Conservation (phyloP, 2,888 invertebrate species). For the Alloscopus bannaensis region DNA sequence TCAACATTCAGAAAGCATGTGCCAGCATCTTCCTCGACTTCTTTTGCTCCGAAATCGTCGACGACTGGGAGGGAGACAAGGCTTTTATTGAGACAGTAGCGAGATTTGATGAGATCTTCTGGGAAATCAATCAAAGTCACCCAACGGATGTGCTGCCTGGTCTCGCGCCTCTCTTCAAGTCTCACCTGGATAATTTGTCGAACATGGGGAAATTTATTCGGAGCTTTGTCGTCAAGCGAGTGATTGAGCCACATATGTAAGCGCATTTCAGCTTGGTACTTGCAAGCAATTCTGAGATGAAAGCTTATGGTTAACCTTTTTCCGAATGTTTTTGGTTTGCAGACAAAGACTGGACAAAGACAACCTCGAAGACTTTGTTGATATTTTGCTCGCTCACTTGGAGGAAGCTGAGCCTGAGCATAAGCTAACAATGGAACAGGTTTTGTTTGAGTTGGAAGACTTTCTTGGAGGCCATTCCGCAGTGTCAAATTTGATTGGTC, state of each 20-base stretch:
- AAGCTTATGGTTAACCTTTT: no score
- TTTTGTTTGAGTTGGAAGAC: conserved; percentile 79
- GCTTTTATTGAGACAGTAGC: conserved; percentile 83
- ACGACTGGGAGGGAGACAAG: conserved; percentile 77
- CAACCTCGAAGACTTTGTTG: conserved; percentile 85
- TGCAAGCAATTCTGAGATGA: not conserved
- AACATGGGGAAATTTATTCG: conserved; percentile 84
- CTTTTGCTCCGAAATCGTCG: conserved; percentile 89
- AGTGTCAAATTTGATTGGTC: conserved; percentile 88
- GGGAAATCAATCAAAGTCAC: conserved; percentile 93
- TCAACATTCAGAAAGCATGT: conserved; percentile 83
- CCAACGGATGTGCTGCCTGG: conserved; percentile 91
- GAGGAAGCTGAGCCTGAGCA: conserved; percentile 78
- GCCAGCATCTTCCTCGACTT: conserved; percentile 91
- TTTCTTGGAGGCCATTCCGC: conserved; percentile 93
- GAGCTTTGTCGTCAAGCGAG: conserved; percentile 83
- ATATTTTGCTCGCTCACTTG: conserved; percentile 84
- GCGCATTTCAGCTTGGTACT: not conserved
- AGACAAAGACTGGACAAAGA: conserved; percentile 71
- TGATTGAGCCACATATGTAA: conserved; percentile 78
- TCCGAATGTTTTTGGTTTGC: not conserved
- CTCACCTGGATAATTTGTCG: conserved; percentile 82
- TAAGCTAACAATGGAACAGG: conserved; percentile 72
- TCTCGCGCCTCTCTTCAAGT: conserved; percentile 84
- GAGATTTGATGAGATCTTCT: conserved; percentile 90